These are phyloP conservation scores for Sinocyclocheilus anshuiensis DNA, from an alignment of 2,113 vertebrate species.

Conservation along the genomic window DNA sequence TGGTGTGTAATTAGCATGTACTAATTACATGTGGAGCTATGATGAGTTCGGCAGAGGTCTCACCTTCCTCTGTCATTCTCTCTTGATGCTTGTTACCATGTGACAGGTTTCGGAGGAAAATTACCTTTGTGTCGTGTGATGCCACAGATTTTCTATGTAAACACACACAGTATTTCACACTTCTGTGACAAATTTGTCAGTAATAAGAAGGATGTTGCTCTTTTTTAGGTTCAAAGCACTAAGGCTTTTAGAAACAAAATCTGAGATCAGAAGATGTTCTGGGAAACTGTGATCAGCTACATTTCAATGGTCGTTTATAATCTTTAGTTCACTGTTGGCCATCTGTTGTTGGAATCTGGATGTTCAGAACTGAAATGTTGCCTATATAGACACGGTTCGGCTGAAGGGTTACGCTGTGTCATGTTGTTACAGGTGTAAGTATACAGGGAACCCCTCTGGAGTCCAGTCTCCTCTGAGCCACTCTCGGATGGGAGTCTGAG, in stretches of 20 bases:
- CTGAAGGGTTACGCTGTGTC: slow-evolving; percentile 31
- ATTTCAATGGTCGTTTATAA: neutral
- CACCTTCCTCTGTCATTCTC: neutral
- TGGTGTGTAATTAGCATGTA: neutral
- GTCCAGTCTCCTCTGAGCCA: neutral
- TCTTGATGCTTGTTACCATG: neutral
- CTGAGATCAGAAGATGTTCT: neutral
- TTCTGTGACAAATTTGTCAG: slow-evolving; percentile 46
- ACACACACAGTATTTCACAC: slow-evolving; percentile 59
- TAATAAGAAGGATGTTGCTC: neutral
- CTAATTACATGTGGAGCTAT: neutral
- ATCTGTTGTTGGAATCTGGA: neutral
- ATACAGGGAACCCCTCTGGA: slow-evolving; percentile 1
- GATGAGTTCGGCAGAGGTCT: neutral
- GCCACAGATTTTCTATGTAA: slow-evolving; percentile 37
- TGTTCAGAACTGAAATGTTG: neutral
- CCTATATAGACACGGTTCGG: neutral
- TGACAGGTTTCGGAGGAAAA: neutral
- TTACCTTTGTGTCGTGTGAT: neutral
- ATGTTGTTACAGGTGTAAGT: slow-evolving; percentile 54
- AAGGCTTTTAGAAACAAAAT: neutral
- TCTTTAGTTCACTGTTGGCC: neutral
- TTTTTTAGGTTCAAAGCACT: neutral
- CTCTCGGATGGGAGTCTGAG: slow-evolving; percentile 11
- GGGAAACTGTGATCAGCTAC: neutral